Conservation (phyloP, 2,797 vertebrate genomes). For the Somateria mollissima region DNA sequence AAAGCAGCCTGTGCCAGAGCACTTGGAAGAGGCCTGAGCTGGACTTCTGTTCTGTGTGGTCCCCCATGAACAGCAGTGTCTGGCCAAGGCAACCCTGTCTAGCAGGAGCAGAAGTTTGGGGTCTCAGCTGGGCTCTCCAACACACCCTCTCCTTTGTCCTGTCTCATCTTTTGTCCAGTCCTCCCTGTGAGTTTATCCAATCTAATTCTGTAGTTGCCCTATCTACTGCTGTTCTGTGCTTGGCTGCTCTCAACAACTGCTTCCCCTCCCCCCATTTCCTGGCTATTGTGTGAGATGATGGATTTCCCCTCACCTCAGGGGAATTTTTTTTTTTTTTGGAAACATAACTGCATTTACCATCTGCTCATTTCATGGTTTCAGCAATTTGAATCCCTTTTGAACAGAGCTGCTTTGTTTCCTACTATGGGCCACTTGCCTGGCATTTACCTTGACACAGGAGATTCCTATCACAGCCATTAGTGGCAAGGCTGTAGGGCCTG, state of each 20-base stretch:
- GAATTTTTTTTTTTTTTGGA: constrained; percentile 45
- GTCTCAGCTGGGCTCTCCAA: constrained; percentile 17
- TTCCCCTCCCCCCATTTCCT: constrained; percentile 24
- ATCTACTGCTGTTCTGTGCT: constrained; percentile 3
- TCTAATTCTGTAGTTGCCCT: neutral
- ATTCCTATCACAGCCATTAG: constrained; percentile 9
- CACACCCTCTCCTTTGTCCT: neutral
- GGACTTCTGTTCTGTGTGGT: neutral
- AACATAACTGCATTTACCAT: constrained; percentile 53
- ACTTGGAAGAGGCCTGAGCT: neutral
- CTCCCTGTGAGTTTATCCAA: neutral
- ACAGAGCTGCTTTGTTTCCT: constrained; percentile 42
- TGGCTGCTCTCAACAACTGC: constrained; percentile 42
- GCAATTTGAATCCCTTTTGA: constrained; percentile 3
- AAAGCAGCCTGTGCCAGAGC: neutral
- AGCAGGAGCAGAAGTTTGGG: neutral
- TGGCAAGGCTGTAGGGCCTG: neutral
- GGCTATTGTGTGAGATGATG: constrained; percentile 47
- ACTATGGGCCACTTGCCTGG: neutral
- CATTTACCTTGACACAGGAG: constrained; percentile 31
- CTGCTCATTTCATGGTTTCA: constrained; percentile 35
- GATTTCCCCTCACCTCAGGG: constrained; percentile 46
- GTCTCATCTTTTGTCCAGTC: constrained; percentile 5
- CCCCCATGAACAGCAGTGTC: neutral
- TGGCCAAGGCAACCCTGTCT: neutral